These are phyloP conservation scores for Ypsolopha sequella DNA, from an alignment of 2,888 invertebrate genomes.

Conservation along the genomic window DNA sequence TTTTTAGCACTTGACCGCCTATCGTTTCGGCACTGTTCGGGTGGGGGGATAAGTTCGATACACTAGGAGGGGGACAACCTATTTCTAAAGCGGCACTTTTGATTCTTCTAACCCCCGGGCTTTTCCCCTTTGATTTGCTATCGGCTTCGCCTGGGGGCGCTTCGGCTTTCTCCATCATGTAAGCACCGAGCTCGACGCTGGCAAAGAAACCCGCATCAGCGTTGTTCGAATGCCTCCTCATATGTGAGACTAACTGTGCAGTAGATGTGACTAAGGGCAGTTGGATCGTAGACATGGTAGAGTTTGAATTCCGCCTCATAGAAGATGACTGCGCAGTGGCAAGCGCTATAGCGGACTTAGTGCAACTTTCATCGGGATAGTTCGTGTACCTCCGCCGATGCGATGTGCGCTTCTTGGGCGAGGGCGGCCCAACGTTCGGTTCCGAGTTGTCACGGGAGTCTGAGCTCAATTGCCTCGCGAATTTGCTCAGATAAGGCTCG, in stretches of 20 bases:
- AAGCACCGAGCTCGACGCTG: constrained; percentile 63
- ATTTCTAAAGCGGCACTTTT: constrained; percentile 80
- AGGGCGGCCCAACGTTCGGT: constrained; percentile 58
- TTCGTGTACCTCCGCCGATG: constrained; percentile 53
- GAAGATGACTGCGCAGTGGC: constrained; percentile 58
- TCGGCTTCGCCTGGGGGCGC: constrained; percentile 55
- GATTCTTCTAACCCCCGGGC: constrained; percentile 74
- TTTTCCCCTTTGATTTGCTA: constrained; percentile 63
- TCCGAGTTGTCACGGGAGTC: constrained; percentile 67
- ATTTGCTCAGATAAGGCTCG: constrained; percentile 63
- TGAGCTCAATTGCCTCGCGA: constrained; percentile 63
- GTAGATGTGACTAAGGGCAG: constrained; percentile 64
- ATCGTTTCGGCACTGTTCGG: constrained; percentile 87
- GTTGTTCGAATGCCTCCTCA: constrained; percentile 73
- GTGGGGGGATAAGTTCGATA: constrained; percentile 81
- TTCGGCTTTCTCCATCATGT: constrained; percentile 65
- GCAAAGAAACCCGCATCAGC: constrained; percentile 72
- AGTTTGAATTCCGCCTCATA: constrained; percentile 72
- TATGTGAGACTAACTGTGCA: constrained; percentile 60
- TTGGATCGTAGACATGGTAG: constrained; percentile 74
- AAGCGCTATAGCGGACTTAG: constrained; percentile 60
- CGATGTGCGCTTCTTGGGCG: constrained; percentile 49
- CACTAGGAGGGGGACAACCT: constrained; percentile 76
- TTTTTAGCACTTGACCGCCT: constrained; percentile 75
- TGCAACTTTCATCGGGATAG: constrained; percentile 60